Evolutionary conservation across 2,888 invertebrate species (phyloP).

Genomic region (Drosophila mimetica): DNA sequence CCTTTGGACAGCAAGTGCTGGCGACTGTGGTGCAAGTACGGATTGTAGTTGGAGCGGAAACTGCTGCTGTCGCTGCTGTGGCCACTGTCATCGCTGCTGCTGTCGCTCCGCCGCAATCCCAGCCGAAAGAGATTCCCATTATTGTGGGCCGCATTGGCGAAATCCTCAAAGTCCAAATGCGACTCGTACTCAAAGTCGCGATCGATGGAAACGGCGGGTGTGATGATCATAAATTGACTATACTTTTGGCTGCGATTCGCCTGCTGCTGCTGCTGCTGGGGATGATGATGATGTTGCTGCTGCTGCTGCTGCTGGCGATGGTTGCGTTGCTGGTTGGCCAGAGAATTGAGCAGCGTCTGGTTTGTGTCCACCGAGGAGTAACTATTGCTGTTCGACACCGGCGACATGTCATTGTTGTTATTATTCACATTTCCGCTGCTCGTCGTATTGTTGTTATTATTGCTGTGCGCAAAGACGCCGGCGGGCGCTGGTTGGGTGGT

Average conservation of each 20-base stretch:
- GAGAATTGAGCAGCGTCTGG: constrained; percentile 81
- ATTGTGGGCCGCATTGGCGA: constrained; percentile 73
- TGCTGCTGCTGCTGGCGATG: constrained; percentile 52
- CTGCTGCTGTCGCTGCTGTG: constrained; percentile 82
- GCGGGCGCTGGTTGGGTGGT: constrained; percentile 81
- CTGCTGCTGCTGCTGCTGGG: constrained; percentile 18
- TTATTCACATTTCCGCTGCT: constrained; percentile 71
- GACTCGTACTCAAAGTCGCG: constrained; percentile 81
- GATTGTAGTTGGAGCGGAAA: constrained; percentile 82
- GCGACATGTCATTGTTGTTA: constrained; percentile 73
- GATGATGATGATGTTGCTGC: constrained; percentile 39
- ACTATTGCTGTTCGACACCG: constrained; percentile 80
- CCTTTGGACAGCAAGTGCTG: constrained; percentile 81
- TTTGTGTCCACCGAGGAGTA: constrained; percentile 83
- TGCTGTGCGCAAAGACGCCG: constrained; percentile 74
- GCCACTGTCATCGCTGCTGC: constrained; percentile 75
- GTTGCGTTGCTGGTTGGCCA: constrained; percentile 64
- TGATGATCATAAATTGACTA: constrained; percentile 84
- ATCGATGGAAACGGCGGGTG: constrained; percentile 84
- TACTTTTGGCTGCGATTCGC: constrained; percentile 77
- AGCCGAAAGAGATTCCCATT: constrained; percentile 82
- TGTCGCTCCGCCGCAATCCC: constrained; percentile 74
- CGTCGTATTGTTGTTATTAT: constrained; percentile 59
- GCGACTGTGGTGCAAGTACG: constrained; percentile 82
- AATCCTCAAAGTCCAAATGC: constrained; percentile 70